phyloP scores from a whole-genome alignment of 2,888 invertebrate genomes.

The Dysmachus trigonus region DNA sequence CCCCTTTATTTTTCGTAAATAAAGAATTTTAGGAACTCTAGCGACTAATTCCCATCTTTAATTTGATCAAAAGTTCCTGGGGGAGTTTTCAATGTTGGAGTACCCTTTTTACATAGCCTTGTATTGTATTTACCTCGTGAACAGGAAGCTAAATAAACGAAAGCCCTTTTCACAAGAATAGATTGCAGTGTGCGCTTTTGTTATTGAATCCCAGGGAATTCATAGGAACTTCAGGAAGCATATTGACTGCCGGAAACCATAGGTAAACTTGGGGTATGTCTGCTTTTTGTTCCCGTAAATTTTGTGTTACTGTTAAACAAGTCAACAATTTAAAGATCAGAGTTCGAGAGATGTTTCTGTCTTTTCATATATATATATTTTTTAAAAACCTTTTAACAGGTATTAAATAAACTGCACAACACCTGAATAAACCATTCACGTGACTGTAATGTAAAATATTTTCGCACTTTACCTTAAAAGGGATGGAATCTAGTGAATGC shows the following conservation, averaged over 20 bases:
- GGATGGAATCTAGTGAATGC: neutral
- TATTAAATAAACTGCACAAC: too few species aligned
- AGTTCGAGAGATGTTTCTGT: neutral
- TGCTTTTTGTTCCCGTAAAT: neutral
- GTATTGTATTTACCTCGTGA: neutral
- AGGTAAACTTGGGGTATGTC: neutral
- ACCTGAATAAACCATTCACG: neutral
- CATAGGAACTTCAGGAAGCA: neutral
- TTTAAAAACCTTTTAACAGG: neutral
- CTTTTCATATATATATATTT: neutral
- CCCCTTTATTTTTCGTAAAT: neutral
- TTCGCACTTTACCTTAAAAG: neutral
- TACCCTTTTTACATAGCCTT: neutral
- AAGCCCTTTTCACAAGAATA: neutral
- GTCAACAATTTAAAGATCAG: neutral
- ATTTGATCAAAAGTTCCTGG: neutral
- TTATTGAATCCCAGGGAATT: neutral
- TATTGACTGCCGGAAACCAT: neutral
- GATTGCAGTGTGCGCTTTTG: neutral
- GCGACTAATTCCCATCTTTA: neutral
- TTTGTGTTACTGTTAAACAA: neutral
- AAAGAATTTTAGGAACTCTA: neutral
- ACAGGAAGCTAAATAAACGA: neutral
- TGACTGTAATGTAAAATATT: neutral
- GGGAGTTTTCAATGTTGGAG: neutral